Evolutionary conservation across 2,888 invertebrate species (phyloP), one percentile per base, ranked within the genome.

Genomic region (Punctoribates punctum): DNA sequence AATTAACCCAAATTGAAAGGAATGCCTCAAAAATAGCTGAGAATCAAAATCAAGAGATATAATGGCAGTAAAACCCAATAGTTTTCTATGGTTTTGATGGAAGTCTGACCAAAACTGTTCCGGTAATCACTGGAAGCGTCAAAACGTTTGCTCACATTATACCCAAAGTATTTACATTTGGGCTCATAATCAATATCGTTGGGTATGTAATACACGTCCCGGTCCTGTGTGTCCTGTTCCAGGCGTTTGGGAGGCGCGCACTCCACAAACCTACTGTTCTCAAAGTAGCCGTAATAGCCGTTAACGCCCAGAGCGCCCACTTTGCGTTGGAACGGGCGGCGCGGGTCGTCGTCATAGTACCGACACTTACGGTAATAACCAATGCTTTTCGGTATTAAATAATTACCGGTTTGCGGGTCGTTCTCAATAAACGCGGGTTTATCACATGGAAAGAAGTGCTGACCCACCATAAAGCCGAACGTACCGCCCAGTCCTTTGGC

Each of bases 271-370:
- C 13, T 46, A 11, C 20, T 9, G 34, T 70, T 46, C 17, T 70
- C 70, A 23, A 34, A 70, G 46, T 70, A 70, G 0, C 70, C 70
- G 25, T 42, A 70, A 23, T 29, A 70, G 9, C 70, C 70, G 13
- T 46, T 23, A 11, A 6, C n/a, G 23, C 70, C 70, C 20, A 70
- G 42, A 6, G n/a, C 9, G 6, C 70, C 70, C 1, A 70, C 70
- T 13, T 4, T 13, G 0, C 34, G 20, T 5, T n/a, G 23, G 20
- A 2, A 23, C 42, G 13, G 42, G 8, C 34, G 15, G 34, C 57
- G 15, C 42, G 70, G 70, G 25, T 70, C 70, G 70, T 46, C 46
- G 20, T 70, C 70, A 23, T 42, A 70, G 46, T 70, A 70, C 8
- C 8, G 13, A 23, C 70, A 70, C 11, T 34, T 70, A 13, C 42